phyloP scores from a whole-genome alignment of 2,888 invertebrate species.

The Eucera pruinosa region DNA sequence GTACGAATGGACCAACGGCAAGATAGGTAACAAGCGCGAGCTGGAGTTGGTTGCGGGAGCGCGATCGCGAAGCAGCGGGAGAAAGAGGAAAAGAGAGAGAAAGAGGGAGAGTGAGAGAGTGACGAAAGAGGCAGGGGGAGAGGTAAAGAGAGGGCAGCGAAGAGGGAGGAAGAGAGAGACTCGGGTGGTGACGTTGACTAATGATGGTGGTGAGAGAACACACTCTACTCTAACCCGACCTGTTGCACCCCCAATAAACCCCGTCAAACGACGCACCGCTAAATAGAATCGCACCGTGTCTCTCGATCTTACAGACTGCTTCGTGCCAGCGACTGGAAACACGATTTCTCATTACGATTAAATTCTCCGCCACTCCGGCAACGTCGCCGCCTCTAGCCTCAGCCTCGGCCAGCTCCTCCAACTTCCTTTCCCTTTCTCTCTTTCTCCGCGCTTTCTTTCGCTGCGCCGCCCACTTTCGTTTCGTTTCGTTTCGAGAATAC shows the following conservation, averaged over 20 bases:
- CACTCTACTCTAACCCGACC: conserved; percentile 83
- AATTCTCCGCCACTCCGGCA: conserved; percentile 48
- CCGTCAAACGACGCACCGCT: conserved; percentile 81
- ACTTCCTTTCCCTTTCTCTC: not conserved
- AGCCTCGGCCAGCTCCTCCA: no score
- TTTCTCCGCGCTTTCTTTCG: no score
- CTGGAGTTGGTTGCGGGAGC: no score
- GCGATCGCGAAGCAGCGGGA: conserved; percentile 46
- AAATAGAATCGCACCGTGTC: conserved; percentile 82
- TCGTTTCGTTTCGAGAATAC: not conserved
- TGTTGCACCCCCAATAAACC: conserved; percentile 84
- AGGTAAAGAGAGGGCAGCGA: conserved; percentile 35
- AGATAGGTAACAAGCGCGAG: conserved; percentile 59
- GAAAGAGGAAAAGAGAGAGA: conserved; percentile 46
- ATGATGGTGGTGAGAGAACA: conserved; percentile 84
- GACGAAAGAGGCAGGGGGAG: conserved; percentile 49
- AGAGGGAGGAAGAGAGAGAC: conserved; percentile 58
- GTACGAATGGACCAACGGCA: conserved; percentile 49
- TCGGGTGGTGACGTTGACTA: conserved; percentile 83
- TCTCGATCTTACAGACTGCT: conserved; percentile 75
- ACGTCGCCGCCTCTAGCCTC: conserved; percentile 21
- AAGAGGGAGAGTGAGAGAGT: conserved; percentile 39
- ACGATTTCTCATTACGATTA: conserved; percentile 58
- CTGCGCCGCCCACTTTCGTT: not conserved
- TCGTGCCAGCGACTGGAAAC: conserved; percentile 61